Evolutionary conservation across 2,888 invertebrate genomes (phyloP), one percentile per base, ranked within the genome.

Genomic region (Rambutsinella grinnellia): DNA sequence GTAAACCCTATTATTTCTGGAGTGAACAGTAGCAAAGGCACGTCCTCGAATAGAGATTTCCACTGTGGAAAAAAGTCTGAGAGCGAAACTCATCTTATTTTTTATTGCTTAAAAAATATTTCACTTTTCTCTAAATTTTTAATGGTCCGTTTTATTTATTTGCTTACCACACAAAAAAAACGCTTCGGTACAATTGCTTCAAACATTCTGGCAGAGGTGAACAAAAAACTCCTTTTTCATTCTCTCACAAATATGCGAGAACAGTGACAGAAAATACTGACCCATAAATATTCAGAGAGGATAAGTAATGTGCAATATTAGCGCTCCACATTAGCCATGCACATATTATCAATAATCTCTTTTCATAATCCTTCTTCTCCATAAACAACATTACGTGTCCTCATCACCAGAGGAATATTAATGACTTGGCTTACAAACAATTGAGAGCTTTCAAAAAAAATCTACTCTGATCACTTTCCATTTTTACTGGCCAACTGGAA

Each of bases 141-240:
- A 65, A 65, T 65, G 65, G 65, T 21, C 28, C 65, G 54, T 65
- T 65, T 65, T 65, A 65, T 65, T 65, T 36, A 36, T 36, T 36
- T 36, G 13, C 36, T 8, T 36, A 36, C 36, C 36, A 36, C n/a
- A n/a, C n/a, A n/a, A n/a, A n/a, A n/a, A n/a, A n/a, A n/a, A n/a
- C n/a, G n/a, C n/a, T n/a, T 2, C 19, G 19, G 2, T 47, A 47
- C 47, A 10, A 44, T 13, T 44, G 44, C 13, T 44, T 44, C n/a
- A n/a, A n/a, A n/a, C n/a, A n/a, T n/a, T n/a, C n/a, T n/a, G n/a
- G n/a, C n/a, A n/a, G n/a, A n/a, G n/a, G n/a, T n/a, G n/a, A n/a
- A n/a, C n/a, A n/a, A n/a, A n/a, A n/a, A n/a, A n/a, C 46, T 46
- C 46, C 17, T 13, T 46, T 46, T 6, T n/a, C 46, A 46, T 46